Conservation (phyloP, 2,888 invertebrate species). For the Xylocampa areola region DNA sequence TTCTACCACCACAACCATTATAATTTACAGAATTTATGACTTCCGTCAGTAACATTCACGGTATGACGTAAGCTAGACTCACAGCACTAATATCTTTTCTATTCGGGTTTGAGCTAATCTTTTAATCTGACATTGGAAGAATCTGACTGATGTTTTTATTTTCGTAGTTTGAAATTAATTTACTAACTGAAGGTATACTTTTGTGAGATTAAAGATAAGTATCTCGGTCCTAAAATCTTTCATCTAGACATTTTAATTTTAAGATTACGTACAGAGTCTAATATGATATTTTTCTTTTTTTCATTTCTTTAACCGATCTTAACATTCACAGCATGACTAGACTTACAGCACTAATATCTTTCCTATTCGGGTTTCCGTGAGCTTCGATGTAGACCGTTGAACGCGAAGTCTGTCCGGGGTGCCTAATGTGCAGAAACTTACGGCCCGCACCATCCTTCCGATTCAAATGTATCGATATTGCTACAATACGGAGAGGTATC, state of each 20-base stretch:
- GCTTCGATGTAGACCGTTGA: slow-evolving; percentile 40
- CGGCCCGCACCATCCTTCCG: slow-evolving; percentile 51
- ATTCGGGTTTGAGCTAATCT: slow-evolving; percentile 34
- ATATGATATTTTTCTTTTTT: too few species aligned
- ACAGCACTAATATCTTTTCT: slow-evolving; percentile 25
- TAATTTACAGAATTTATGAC: too few species aligned
- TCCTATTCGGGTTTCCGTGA: slow-evolving; percentile 28
- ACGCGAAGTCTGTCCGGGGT: slow-evolving; percentile 42
- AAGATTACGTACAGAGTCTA: too few species aligned
- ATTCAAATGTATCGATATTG: slow-evolving; percentile 47
- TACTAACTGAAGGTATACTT: too few species aligned
- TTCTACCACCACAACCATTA: too few species aligned
- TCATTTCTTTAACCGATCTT: too few species aligned
- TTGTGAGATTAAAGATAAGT: too few species aligned
- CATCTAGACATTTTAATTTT: too few species aligned
- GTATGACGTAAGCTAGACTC: slow-evolving; percentile 13
- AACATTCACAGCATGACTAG: slow-evolving; percentile 3
- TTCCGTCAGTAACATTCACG: neutral
- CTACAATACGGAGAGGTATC: slow-evolving; percentile 4
- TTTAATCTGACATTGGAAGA: too few species aligned
- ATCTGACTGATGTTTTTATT: too few species aligned
- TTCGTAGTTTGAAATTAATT: too few species aligned
- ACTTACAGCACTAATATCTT: slow-evolving; percentile 26
- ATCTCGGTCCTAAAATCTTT: too few species aligned
- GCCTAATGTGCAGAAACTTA: slow-evolving; percentile 59